Conservation (phyloP, 2,888 invertebrate genomes). For the Andrena fulva region DNA sequence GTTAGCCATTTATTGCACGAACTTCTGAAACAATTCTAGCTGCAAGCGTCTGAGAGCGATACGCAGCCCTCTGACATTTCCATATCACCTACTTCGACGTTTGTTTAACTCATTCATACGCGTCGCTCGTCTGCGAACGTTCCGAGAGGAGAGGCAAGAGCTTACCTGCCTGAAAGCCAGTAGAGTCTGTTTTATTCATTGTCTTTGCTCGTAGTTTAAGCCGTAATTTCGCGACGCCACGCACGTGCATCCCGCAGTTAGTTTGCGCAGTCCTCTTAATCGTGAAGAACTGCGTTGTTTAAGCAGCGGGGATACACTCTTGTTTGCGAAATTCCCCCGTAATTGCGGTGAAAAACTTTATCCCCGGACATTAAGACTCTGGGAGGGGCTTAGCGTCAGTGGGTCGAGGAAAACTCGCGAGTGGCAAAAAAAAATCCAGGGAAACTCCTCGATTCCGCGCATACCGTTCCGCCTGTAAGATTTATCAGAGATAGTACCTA, state of each 20-base stretch:
- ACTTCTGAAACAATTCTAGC: not conserved
- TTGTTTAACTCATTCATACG: slow-evolving; percentile 25
- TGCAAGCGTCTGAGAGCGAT: not conserved
- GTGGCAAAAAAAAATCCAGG: slow-evolving; percentile 4
- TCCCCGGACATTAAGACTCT: slow-evolving; percentile 24
- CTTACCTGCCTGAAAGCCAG: slow-evolving; percentile 20
- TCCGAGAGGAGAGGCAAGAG: slow-evolving; percentile 1
- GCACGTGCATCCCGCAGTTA: slow-evolving; percentile 42
- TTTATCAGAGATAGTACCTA: not conserved
- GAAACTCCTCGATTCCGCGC: slow-evolving; percentile 1
- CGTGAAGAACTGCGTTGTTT: slow-evolving; percentile 58
- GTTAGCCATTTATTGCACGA: too few species aligned
- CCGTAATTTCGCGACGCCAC: slow-evolving; percentile 56
- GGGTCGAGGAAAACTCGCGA: slow-evolving; percentile 23
- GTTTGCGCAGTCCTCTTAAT: slow-evolving; percentile 58
- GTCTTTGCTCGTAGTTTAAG: slow-evolving; percentile 49
- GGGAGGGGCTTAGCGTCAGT: slow-evolving; percentile 35
- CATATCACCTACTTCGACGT: slow-evolving; percentile 6
- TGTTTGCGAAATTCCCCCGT: slow-evolving; percentile 58
- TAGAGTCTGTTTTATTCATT: slow-evolving; percentile 61
- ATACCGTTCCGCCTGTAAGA: not conserved
- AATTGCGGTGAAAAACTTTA: slow-evolving; percentile 45
- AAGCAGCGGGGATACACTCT: slow-evolving; percentile 41
- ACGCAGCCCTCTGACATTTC: slow-evolving; percentile 3
- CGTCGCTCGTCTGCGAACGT: not conserved